These are phyloP conservation scores for Crax fasciolata DNA, from an alignment of 2,797 vertebrate species.

Conservation along the genomic window DNA sequence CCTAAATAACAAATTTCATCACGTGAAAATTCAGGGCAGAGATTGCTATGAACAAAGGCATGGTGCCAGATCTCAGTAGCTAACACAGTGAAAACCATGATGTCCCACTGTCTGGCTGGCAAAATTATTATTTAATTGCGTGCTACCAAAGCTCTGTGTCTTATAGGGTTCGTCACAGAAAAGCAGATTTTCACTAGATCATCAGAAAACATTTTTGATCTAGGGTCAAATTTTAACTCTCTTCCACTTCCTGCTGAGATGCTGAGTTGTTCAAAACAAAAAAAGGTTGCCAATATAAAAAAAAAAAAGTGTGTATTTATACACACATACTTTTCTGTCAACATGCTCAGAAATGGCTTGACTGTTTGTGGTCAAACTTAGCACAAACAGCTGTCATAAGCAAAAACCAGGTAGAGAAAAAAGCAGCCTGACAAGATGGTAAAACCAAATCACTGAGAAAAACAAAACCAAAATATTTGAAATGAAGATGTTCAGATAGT, in stretches of 20 bases:
- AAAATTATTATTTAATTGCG: neutral
- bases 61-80: neutral
- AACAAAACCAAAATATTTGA: neutral
- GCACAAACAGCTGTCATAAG: neutral
- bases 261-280: slow-evolving; percentile 42
- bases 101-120: neutral
- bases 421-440: neutral
- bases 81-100: neutral
- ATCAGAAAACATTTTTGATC: neutral
- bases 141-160: neutral
- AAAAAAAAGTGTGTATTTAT: neutral
- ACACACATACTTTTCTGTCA: neutral
- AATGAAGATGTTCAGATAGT: neutral
- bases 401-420: neutral
- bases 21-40: neutral
- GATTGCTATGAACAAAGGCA: neutral
- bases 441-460: neutral
- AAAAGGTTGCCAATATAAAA: neutral
- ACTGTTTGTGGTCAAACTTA: slow-evolving; percentile 12
- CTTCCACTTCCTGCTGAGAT: slow-evolving; percentile 44
- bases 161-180: slow-evolving; percentile 10
- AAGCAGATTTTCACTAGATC: slow-evolving; percentile 9
- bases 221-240: slow-evolving; percentile 40
- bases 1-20: neutral
- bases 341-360: slow-evolving; percentile 23